Evolutionary conservation across 2,888 invertebrate genomes (phyloP), one percentile per base, ranked within the genome.

Genomic region (Idaea biselata): DNA sequence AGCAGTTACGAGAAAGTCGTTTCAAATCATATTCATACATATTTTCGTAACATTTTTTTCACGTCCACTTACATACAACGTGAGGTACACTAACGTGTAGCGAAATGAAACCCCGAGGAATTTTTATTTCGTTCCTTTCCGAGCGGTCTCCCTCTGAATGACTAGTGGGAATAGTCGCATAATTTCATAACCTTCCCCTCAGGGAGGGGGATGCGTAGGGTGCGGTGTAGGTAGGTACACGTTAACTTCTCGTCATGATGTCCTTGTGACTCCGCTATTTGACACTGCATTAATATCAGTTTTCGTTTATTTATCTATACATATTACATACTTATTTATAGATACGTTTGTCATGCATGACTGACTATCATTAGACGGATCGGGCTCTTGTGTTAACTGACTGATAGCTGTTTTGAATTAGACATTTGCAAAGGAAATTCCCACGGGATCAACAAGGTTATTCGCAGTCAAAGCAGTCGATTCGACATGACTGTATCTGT

Each of bases 101-200:
- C 44, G 31, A 65, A 65, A 67, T 67, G 58, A 62, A 72, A 64
- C 65, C 64, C 62, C 68, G 61, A 62, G 67, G 73, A 73, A 74
- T 73, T 71, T 44, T 75, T 73, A 73, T 71, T 71, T 72, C 61
- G 65, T 65, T 70, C 60, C 68, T 69, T 73, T 73, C 66, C 70
- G 70, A 76, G 65, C 72, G 71, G 68, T 63, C 72, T 73, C 76
- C 74, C 77, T 75, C 64, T 66, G 74, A 82, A 80, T 80, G 77
- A 81, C 78, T 81, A 74, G 78, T 78, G 77, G 78, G 75, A 80
- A 79, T 80, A 77, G 75, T 74, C 72, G 76, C 77, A 80, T 82
- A 82, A 84, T 84, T 84, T 81, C 77, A 83, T 81, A 81, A 79
- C 70, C 74, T 68, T 73, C 73, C 81, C 73, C 72, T 65, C 44